Percentiles rank a stretch among this genome's conserved stretches.
These are phyloP conservation scores for Formica exsecta DNA, from an alignment of 1,140 invertebrate genomes.

Conservation along the genomic window DNA sequence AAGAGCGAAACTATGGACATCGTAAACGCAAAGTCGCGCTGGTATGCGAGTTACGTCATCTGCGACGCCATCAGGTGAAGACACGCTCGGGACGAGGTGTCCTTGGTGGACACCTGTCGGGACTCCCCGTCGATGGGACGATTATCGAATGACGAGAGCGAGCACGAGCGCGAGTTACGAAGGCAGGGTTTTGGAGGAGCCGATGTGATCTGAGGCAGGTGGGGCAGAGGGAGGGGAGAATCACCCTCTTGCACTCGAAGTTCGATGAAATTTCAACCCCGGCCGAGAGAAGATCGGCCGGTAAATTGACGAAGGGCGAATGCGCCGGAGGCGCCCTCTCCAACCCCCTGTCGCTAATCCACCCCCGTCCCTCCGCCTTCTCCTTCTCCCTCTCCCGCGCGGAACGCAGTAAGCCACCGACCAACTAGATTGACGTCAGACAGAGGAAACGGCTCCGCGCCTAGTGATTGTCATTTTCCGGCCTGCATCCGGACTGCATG, in stretches of 20 bases:
- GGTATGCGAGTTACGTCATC: slow-evolving; percentile 67
- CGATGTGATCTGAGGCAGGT: background rate
- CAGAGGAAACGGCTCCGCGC: slow-evolving; percentile 78
- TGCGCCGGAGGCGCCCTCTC: slow-evolving; percentile 48
- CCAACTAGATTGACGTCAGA: slow-evolving; percentile 79
- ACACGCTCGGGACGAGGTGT: slow-evolving; percentile 63
- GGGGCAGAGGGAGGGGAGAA: background rate
- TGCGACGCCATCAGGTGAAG: slow-evolving; percentile 57
- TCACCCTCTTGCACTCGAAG: slow-evolving; percentile 67
- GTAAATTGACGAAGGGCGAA: slow-evolving; percentile 72
- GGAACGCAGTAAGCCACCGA: slow-evolving; percentile 49
- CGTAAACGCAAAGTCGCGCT: slow-evolving; percentile 52
- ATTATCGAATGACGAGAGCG: slow-evolving; percentile 65
- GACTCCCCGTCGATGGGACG: slow-evolving; percentile 57
- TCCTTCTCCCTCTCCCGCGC: slow-evolving; percentile 4
- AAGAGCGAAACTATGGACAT: too few relatives aligned
- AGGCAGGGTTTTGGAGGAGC: slow-evolving; percentile 18
- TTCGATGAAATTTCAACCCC: slow-evolving; percentile 68
- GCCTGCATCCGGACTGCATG: slow-evolving; percentile 79
- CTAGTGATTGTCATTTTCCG: slow-evolving; percentile 86
- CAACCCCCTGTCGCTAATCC: slow-evolving; percentile 25
- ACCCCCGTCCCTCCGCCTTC: slow-evolving; percentile 33
- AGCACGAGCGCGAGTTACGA: slow-evolving; percentile 41
- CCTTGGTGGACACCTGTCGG: slow-evolving; percentile 75
- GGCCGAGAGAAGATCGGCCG: slow-evolving; percentile 69